A percentile compares a stretch with the other conserved stretches of the same genome.
Evolutionary conservation across 2,797 vertebrate genomes (phyloP).

Genomic region (Carduelis carduelis): DNA sequence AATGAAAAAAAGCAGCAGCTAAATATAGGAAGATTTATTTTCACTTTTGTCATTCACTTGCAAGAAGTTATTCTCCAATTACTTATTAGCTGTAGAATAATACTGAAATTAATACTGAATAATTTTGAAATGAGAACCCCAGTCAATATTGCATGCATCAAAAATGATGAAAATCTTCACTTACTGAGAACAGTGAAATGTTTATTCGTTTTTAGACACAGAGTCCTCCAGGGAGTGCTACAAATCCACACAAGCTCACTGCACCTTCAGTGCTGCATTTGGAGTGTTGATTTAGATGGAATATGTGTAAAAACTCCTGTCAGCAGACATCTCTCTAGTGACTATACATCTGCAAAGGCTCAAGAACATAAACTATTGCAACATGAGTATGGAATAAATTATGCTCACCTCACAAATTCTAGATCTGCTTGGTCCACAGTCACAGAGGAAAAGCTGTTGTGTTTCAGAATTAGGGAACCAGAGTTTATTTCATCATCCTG

Average conservation of each 20-base stretch:
- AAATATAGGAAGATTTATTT: not conserved
- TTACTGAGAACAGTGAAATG: conserved; percentile 27
- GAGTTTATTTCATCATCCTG: not conserved
- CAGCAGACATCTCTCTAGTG: not conserved
- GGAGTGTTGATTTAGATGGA: conserved; percentile 27
- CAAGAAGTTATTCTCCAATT: not conserved
- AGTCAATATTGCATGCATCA: conserved; percentile 25
- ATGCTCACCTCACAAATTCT: not conserved
- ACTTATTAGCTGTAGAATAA: conserved; percentile 13
- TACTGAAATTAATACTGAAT: not conserved
- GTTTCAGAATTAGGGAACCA: not conserved
- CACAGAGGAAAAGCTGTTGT: not conserved
- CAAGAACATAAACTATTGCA: conserved; percentile 7
- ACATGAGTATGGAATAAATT: conserved; percentile 26
- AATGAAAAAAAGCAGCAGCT: not conserved
- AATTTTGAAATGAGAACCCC: not conserved
- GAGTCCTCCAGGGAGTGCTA: conserved; percentile 71
- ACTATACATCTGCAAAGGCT: not conserved
- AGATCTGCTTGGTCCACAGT: not conserved
- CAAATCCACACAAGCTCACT: conserved; percentile 62
- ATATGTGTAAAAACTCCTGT: conserved; percentile 49
- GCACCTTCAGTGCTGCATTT: conserved; percentile 20
- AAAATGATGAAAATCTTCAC: conserved; percentile 7
- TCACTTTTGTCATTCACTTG: not conserved
- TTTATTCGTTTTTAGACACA: conserved; percentile 51